Evolutionary conservation across 30 jellyfish, hydroid and myxozoan species (phyloP).

Genomic region (Chrysaora quinquecirrha): DNA sequence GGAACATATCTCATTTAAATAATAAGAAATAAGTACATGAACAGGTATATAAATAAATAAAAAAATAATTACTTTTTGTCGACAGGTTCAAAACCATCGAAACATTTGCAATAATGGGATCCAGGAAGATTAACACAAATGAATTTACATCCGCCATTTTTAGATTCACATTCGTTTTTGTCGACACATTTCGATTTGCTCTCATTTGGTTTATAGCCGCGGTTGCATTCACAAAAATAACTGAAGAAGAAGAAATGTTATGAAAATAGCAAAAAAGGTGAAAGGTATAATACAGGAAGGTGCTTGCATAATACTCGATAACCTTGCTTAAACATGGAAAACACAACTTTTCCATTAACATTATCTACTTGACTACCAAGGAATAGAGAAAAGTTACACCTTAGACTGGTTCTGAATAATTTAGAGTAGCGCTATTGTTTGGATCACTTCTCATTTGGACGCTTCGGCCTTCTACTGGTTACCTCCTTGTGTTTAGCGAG

Average conservation of each 20-base stretch:
- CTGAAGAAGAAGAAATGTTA: slow-evolving; percentile 45
- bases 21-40: not conserved
- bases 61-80: slow-evolving; percentile 22
- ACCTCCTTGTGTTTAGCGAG: no score
- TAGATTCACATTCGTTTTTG: slow-evolving; percentile 60
- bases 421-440: no score
- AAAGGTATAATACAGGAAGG: no score
- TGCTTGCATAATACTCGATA: no score
- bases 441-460: no score
- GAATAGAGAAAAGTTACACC: no score
- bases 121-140: slow-evolving; percentile 71
- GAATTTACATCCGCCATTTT: slow-evolving; percentile 84
- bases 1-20: not conserved
- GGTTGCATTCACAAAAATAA: slow-evolving; percentile 70
- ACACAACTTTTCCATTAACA: no score
- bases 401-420: no score
- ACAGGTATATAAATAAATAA: not conserved
- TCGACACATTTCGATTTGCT: slow-evolving; percentile 70
- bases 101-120: slow-evolving; percentile 70
- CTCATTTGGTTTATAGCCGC: slow-evolving; percentile 53
- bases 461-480: no score
- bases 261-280: no score
- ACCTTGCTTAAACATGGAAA: no score
- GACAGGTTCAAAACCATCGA: slow-evolving; percentile 48
- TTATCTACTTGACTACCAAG: no score